A percentile compares a stretch with the other conserved stretches of the same genome.
Evolutionary conservation across 2,888 invertebrate genomes (phyloP).

Genomic region (Pristionchus arcanus): DNA sequence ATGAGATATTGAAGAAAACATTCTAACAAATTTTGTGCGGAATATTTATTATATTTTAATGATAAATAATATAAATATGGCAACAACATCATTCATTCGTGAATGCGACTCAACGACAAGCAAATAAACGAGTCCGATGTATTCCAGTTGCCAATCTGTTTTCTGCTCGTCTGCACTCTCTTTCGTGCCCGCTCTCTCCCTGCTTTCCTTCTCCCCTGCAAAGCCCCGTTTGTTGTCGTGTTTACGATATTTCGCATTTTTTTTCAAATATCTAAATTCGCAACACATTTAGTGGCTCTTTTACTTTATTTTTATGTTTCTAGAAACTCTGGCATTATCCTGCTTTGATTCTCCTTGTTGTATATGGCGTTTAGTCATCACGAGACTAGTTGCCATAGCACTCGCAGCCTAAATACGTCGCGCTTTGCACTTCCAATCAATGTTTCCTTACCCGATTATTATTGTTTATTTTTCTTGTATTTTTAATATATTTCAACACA

Average conservation of each 20-base stretch:
- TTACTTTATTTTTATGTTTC: neutral
- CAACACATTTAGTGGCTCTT: too few relatives aligned
- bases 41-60: too few relatives aligned
- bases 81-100: too few relatives aligned
- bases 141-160: neutral
- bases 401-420: neutral
- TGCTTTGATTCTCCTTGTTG: neutral
- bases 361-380: neutral
- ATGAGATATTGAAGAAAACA: too few relatives aligned
- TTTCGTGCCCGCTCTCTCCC: neutral
- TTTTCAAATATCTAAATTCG: neutral
- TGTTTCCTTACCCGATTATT: neutral
- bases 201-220: neutral
- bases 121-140: neutral
- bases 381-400: constrained; percentile 29
- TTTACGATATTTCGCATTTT: neutral
- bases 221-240: neutral
- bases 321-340: neutral
- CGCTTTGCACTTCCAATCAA: neutral
- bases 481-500: neutral
- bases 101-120: neutral
- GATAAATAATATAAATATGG: too few relatives aligned
- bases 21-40: too few relatives aligned
- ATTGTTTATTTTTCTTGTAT: neutral
- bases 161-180: neutral